Conservation (phyloP, 2,888 invertebrate genomes). For the Epicampocera succincta region DNA sequence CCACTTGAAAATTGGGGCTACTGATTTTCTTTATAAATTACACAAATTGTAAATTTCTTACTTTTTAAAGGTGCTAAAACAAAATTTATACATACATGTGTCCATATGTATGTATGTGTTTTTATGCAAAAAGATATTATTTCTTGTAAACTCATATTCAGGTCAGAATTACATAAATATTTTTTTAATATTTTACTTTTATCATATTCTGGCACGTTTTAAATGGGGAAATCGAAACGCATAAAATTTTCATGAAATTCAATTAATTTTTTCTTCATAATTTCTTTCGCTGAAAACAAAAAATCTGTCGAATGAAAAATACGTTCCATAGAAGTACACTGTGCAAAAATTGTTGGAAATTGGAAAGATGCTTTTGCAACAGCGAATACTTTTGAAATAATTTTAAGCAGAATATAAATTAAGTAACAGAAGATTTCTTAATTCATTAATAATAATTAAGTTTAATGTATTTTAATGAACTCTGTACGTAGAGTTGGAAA, state of each 20-base stretch:
- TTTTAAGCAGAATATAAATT: too few relatives aligned
- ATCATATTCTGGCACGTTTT: constrained; percentile 31
- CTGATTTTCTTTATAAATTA: too few relatives aligned
- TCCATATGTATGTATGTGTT: too few relatives aligned
- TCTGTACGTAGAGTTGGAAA: too few relatives aligned
- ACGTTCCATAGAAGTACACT: background rate
- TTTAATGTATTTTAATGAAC: too few relatives aligned
- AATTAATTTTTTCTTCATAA: constrained; percentile 31
- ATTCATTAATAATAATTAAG: too few relatives aligned
- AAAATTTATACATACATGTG: too few relatives aligned
- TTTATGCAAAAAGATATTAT: background rate
- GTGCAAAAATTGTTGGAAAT: background rate
- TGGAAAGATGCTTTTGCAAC: background rate
- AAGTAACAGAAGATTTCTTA: too few relatives aligned
- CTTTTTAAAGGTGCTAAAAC: too few relatives aligned
- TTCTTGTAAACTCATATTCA: background rate
- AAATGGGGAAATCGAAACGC: constrained; percentile 43
- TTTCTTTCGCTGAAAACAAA: constrained; percentile 12
- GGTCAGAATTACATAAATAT: constrained; percentile 33
- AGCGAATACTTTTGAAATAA: too few relatives aligned
- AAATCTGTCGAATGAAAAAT: background rate
- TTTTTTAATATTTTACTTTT: background rate
- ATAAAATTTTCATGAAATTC: constrained; percentile 20
- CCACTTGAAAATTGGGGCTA: too few relatives aligned
- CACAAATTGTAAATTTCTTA: too few relatives aligned